A percentile compares a stretch with the other conserved stretches of the same genome.
Evolutionary conservation across 2,797 vertebrate species (phyloP).

Genomic region (Monodelphis domestica): DNA sequence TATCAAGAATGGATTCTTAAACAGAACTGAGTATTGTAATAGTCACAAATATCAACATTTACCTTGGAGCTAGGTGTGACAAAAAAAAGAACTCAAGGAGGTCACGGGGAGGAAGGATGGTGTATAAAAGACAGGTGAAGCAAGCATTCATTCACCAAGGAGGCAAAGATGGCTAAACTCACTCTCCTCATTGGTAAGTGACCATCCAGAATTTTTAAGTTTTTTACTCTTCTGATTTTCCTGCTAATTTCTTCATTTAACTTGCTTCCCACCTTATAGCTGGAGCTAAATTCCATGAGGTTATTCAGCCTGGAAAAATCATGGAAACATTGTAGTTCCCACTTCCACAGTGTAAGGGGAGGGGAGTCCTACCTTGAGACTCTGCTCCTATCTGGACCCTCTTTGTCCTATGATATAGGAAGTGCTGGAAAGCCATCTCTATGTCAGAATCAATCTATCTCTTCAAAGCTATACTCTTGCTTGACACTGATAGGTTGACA

Average conservation of each 20-base stretch:
- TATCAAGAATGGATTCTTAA: not conserved
- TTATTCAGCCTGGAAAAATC: not conserved
- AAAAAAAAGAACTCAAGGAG: not conserved
- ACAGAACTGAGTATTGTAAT: not conserved
- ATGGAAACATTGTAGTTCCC: not conserved
- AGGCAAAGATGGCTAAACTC: not conserved
- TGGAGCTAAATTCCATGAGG: not conserved
- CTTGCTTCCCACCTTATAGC: not conserved
- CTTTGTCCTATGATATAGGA: not conserved
- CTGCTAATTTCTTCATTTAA: not conserved
- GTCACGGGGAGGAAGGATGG: not conserved
- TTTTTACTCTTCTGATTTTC: not conserved
- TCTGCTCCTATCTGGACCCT: not conserved
- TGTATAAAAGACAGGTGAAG: not conserved
- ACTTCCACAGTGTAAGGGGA: not conserved
- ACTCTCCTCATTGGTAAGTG: not conserved
- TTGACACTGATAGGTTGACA: not conserved
- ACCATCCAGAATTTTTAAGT: not conserved
- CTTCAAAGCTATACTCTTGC: not conserved
- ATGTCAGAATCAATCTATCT: not conserved
- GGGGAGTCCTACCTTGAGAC: not conserved
- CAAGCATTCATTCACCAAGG: not conserved
- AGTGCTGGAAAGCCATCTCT: not conserved
- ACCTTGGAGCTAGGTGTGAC: not conserved
- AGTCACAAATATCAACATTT: not conserved